These are phyloP conservation scores for Platyscapa corneri DNA, from an alignment of 1,140 invertebrate species.

Conservation along the genomic window DNA sequence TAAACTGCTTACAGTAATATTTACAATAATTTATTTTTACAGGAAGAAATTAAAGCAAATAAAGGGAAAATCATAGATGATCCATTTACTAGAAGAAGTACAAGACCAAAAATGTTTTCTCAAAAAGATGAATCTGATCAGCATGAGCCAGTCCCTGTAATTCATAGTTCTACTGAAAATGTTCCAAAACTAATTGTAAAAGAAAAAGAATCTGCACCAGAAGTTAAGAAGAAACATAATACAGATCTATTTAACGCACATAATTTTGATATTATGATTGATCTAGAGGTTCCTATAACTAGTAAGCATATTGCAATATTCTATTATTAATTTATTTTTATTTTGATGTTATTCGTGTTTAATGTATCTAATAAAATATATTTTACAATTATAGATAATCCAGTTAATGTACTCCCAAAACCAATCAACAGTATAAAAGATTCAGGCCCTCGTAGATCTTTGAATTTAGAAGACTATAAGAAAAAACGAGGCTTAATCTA, in stretches of 20 bases:
- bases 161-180: constrained; percentile 54
- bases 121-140: constrained; percentile 72
- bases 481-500: constrained; percentile 95
- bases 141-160: constrained; percentile 49
- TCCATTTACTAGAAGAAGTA: constrained; percentile 94
- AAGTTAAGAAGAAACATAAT: constrained; percentile 73
- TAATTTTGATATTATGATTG: constrained; percentile 97
- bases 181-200: constrained; percentile 55
- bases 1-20: neutral
- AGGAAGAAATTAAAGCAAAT: constrained; percentile 82
- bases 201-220: constrained; percentile 67
- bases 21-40: constrained; percentile 55
- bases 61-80: constrained; percentile 91
- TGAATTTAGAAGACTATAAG: constrained; percentile 98
- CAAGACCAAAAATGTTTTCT: constrained; percentile 90
- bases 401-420: constrained; percentile 84
- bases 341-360: neutral
- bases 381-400: constrained; percentile 77
- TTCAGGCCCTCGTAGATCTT: constrained; percentile 87
- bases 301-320: constrained; percentile 75
- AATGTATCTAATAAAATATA: constrained; percentile 35
- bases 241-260: constrained; percentile 93
- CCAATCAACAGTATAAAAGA: constrained; percentile 83
- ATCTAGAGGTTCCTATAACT: constrained; percentile 88
- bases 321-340: neutral